Percentiles rank a stretch among this genome's conserved stretches.
Evolutionary conservation across 2,888 invertebrate species (phyloP).

Genomic region (Andrena praecox): DNA sequence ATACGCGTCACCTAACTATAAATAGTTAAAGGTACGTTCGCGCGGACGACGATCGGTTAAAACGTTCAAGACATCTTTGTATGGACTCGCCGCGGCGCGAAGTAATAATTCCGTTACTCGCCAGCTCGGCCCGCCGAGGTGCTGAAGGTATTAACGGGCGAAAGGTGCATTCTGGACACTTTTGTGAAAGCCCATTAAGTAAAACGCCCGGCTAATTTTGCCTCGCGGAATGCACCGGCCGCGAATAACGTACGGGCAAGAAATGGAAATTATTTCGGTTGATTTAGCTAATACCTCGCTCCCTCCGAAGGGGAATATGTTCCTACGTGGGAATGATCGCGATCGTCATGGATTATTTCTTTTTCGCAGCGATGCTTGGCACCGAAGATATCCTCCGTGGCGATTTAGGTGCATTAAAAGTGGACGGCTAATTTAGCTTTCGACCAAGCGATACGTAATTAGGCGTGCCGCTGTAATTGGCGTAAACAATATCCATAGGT

Average conservation of each 20-base stretch:
- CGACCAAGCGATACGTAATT: conserved; percentile 56
- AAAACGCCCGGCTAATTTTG: conserved; percentile 27
- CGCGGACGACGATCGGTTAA: conserved; percentile 64
- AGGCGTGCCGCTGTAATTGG: conserved; percentile 57
- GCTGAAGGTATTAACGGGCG: conserved; percentile 53
- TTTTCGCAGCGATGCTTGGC: conserved; percentile 26
- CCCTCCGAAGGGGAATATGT: too few species aligned
- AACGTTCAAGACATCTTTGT: conserved; percentile 64
- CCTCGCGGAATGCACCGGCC: background rate
- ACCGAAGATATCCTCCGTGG: conserved; percentile 2
- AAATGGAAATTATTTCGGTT: background rate
- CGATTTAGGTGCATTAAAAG: conserved; percentile 39
- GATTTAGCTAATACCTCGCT: background rate
- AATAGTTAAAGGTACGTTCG: conserved; percentile 66
- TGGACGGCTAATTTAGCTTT: conserved; percentile 50
- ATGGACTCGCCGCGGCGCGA: conserved; percentile 24
- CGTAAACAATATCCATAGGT: conserved; percentile 58
- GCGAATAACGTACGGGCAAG: conserved; percentile 9
- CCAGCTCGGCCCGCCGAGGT: conserved; percentile 44
- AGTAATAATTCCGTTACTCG: conserved; percentile 65
- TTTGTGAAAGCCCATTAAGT: conserved; percentile 39
- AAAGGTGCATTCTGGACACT: conserved; percentile 38
- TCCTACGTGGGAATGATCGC: background rate
- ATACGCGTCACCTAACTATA: conserved; percentile 69
- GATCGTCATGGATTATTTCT: background rate